phyloP scores from a whole-genome alignment of 2,888 invertebrate genomes.

The Anaspis maculata region DNA sequence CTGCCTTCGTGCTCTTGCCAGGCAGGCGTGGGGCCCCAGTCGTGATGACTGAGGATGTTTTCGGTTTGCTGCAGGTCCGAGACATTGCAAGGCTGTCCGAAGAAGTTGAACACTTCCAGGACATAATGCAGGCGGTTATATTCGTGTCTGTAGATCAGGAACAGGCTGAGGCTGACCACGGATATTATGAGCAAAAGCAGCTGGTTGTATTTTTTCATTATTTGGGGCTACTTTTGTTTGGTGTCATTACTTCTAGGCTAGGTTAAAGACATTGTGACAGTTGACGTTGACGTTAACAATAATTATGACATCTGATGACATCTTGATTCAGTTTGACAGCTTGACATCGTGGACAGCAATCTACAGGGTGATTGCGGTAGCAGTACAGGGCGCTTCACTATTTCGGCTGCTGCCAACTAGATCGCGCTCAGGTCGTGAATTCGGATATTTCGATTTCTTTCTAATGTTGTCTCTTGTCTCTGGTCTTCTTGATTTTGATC shows the following conservation, averaged over 20 bases:
- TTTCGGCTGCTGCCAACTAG: no score
- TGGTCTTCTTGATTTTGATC: not conserved
- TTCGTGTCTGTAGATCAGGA: constrained; percentile 78
- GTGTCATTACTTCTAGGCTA: constrained; percentile 7
- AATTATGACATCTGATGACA: no score
- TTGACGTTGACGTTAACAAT: no score
- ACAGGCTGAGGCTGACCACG: constrained; percentile 60
- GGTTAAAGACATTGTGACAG: no score
- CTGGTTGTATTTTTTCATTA: constrained; percentile 81
- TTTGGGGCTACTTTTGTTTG: constrained; percentile 17
- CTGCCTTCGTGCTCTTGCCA: constrained; percentile 59
- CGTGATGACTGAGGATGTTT: constrained; percentile 47
- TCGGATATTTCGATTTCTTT: no score
- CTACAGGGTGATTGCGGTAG: no score
- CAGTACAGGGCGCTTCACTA: no score
- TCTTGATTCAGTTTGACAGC: no score
- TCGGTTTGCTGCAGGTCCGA: constrained; percentile 36
- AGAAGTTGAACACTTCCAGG: constrained; percentile 77
- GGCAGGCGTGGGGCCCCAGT: constrained; percentile 55
- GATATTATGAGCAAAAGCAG: constrained; percentile 63
- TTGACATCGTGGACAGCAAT: no score
- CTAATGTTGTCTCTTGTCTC: not conserved
- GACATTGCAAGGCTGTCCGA: constrained; percentile 59
- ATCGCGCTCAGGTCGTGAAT: no score
- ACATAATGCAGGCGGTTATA: constrained; percentile 78